phyloP scores from a whole-genome alignment of 2,113 vertebrate species.

The Clarias batrachus region DNA sequence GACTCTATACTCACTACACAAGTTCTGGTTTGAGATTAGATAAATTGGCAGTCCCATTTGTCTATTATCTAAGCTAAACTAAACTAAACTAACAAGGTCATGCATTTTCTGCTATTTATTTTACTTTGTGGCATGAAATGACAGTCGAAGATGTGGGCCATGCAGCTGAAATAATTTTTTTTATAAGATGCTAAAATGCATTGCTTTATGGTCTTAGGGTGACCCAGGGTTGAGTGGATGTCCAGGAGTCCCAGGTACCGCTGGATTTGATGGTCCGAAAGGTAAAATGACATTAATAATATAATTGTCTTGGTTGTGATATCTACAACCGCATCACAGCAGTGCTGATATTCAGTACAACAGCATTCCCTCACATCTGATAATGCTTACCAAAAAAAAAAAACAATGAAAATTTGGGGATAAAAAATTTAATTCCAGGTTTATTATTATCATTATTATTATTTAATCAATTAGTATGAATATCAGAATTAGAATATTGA shows the following conservation, averaged over 20 bases:
- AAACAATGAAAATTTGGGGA: background rate
- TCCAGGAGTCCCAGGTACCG: constrained; percentile 55
- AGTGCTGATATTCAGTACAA: no score
- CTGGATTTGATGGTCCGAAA: constrained; percentile 62
- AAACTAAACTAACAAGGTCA: background rate
- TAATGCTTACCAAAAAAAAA: background rate
- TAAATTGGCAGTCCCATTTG: background rate
- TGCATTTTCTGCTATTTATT: background rate
- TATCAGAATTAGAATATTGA: background rate
- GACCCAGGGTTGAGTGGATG: constrained; percentile 59
- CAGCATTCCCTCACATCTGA: no score
- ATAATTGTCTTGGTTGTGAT: no score
- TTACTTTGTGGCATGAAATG: background rate
- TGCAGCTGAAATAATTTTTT: background rate
- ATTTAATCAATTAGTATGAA: background rate
- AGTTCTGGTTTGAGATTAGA: background rate
- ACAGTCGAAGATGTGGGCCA: background rate
- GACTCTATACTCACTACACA: background rate
- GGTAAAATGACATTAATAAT: constrained; percentile 53
- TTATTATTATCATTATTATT: background rate
- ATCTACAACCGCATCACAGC: no score
- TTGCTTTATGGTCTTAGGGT: constrained; percentile 58
- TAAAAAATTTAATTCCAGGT: background rate
- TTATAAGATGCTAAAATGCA: background rate
- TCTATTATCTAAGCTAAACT: background rate